Evolutionary conservation across 2,113 vertebrate species (phyloP).

Genomic region (Pollachius pollachius): DNA sequence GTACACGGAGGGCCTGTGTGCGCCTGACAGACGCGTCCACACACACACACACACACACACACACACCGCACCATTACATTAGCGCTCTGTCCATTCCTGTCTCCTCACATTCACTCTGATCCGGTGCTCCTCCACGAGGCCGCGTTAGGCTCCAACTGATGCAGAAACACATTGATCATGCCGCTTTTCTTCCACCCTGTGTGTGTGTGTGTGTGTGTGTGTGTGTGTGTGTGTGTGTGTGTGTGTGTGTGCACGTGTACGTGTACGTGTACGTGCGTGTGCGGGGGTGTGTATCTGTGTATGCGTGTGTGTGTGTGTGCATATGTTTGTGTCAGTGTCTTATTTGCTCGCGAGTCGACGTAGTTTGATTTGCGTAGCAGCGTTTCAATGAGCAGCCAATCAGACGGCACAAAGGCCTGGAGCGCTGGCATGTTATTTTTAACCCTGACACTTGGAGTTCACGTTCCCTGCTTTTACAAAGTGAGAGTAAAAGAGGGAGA

Average conservation of each 20-base stretch:
- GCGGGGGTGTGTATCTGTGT: too few relatives aligned
- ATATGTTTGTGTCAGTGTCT: neutral
- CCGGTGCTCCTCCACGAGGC: constrained; percentile 25
- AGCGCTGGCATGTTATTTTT: constrained; percentile 52
- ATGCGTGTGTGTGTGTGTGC: neutral
- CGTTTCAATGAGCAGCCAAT: constrained; percentile 29
- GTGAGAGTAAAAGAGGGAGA: neutral
- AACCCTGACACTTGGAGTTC: constrained; percentile 11
- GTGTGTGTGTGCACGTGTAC: neutral
- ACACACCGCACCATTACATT: constrained; percentile 20
- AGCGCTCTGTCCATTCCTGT: constrained; percentile 26
- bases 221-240: constrained; percentile 18
- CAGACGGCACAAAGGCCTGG: constrained; percentile 52
- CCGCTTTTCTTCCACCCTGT: neutral
- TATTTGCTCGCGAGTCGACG: neutral
- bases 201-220: constrained; percentile 1
- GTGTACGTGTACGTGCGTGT: neutral
- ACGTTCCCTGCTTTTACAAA: neutral
- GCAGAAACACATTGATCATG: constrained; percentile 55
- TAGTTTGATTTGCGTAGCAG: constrained; percentile 2
- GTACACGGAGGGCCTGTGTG: neutral
- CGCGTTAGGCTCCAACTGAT: constrained; percentile 44
- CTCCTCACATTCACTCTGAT: constrained; percentile 30
- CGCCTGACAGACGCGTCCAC: neutral
- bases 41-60: neutral